phyloP scores from a whole-genome alignment of 2,113 vertebrate species.

The Tragelaphus scriptus region DNA sequence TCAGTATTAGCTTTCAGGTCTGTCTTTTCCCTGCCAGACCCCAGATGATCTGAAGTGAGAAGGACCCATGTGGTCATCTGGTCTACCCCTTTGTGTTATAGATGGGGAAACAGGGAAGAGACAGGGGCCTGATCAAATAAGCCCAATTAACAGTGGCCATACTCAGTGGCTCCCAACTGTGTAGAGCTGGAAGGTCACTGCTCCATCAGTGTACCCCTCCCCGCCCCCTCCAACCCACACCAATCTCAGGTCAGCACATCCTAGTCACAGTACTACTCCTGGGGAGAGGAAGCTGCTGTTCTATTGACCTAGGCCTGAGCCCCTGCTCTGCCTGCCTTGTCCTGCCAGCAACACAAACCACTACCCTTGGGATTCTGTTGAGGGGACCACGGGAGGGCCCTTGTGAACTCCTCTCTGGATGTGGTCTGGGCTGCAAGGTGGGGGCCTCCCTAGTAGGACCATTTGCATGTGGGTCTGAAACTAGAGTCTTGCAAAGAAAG shows the following conservation, averaged over 20 bases:
- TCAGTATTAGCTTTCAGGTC: not conserved
- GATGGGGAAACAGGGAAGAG: not conserved
- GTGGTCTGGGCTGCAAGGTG: not conserved
- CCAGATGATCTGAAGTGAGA: not conserved
- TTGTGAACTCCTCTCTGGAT: not conserved
- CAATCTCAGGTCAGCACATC: too few relatives aligned
- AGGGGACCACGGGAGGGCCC: fast-evolving
- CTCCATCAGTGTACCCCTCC: fast-evolving
- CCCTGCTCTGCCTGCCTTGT: not conserved
- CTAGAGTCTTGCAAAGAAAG: not conserved
- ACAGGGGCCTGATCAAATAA: not conserved
- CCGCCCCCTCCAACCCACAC: fast-evolving
- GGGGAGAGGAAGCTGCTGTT: not conserved
- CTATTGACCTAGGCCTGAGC: not conserved
- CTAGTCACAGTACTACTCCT: fast-evolving
- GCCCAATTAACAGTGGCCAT: not conserved
- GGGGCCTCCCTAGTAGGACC: not conserved
- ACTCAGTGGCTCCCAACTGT: not conserved
- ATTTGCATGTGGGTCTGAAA: not conserved
- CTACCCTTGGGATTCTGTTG: not conserved
- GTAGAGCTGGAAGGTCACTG: not conserved
- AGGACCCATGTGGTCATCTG: not conserved
- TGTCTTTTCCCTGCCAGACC: not conserved
- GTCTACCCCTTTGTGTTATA: not conserved
- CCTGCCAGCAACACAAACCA: not conserved